Evolutionary conservation across 2,888 invertebrate species (phyloP).

Genomic region (Chloroclysta siterata): DNA sequence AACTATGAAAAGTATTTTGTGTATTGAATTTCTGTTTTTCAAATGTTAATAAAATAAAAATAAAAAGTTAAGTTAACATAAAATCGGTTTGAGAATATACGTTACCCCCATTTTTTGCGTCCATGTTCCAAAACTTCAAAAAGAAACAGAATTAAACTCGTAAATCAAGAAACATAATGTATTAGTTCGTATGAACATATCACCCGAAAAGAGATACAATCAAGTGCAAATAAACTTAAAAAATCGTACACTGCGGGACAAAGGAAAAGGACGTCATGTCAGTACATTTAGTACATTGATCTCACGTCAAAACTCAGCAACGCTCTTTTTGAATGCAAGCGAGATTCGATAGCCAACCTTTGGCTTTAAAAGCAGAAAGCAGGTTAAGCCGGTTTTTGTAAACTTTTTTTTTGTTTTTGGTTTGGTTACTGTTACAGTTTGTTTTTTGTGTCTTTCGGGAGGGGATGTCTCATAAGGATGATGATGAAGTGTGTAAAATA

Average conservation of each 20-base stretch:
- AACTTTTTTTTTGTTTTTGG: too few relatives aligned
- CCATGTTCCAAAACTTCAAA: conserved; percentile 3
- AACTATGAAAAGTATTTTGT: too few relatives aligned
- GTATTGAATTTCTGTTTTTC: too few relatives aligned
- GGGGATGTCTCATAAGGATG: too few relatives aligned
- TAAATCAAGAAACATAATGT: conserved; percentile 26
- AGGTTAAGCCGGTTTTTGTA: not conserved
- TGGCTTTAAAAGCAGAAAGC: conserved; percentile 5
- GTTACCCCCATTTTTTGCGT: not conserved
- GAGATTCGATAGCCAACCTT: conserved; percentile 59
- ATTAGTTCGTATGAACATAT: conserved; percentile 20
- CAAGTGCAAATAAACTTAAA: conserved; percentile 26
- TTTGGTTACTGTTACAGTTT: not conserved
- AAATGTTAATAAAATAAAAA: too few relatives aligned
- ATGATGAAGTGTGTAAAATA: too few relatives aligned
- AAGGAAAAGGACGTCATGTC: conserved; percentile 41
- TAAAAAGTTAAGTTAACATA: not conserved
- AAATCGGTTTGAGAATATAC: not conserved
- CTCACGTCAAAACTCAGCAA: conserved; percentile 60
- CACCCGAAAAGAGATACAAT: conserved; percentile 27
- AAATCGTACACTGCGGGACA: conserved; percentile 36
- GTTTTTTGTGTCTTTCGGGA: too few relatives aligned
- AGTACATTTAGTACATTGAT: conserved; percentile 48
- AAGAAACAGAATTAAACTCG: conserved; percentile 18
- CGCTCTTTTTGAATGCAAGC: conserved; percentile 66